These are phyloP conservation scores for Callinectes sapidus DNA, from an alignment of 2,888 invertebrate species.

Conservation along the genomic window DNA sequence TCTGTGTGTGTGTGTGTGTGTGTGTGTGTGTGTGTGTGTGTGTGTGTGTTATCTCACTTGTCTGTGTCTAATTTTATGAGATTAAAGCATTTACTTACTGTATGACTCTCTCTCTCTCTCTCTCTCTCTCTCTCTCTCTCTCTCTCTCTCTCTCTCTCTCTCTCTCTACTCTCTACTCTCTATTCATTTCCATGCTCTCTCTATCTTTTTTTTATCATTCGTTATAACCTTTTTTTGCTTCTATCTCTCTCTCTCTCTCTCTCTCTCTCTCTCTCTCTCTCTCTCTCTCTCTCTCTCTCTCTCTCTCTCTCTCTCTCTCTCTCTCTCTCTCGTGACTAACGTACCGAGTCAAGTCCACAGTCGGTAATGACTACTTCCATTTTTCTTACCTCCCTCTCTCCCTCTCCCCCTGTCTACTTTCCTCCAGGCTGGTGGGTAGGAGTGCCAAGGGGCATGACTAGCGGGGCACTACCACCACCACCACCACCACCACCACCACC, in stretches of 20 bases:
- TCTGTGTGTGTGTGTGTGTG: background rate
- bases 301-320: conserved; percentile 50
- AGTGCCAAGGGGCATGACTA: background rate
- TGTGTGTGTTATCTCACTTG: background rate
- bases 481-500: background rate
- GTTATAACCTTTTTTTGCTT: too few relatives aligned
- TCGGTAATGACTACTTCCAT: background rate
- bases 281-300: conserved; percentile 51
- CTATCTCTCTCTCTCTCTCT: conserved; percentile 52
- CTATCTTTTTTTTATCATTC: too few relatives aligned
- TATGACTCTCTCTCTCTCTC: conserved; percentile 47
- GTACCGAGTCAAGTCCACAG: conserved; percentile 4
- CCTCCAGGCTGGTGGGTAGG: background rate
- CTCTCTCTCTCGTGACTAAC: conserved; percentile 4
- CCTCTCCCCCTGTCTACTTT: conserved; percentile 34
- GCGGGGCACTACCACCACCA: background rate
- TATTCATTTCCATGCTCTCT: too few relatives aligned
- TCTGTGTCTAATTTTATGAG: background rate
- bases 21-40: too few relatives aligned
- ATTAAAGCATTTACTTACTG: too few relatives aligned
- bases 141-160: conserved; percentile 49
- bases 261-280: conserved; percentile 50
- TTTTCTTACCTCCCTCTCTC: background rate
- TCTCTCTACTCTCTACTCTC: conserved; percentile 23
- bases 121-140: conserved; percentile 49